A percentile compares a stretch with the other conserved stretches of the same genome.
These are phyloP conservation scores for Helogale parvula DNA, from an alignment of 2,113 vertebrate genomes.

Conservation along the genomic window DNA sequence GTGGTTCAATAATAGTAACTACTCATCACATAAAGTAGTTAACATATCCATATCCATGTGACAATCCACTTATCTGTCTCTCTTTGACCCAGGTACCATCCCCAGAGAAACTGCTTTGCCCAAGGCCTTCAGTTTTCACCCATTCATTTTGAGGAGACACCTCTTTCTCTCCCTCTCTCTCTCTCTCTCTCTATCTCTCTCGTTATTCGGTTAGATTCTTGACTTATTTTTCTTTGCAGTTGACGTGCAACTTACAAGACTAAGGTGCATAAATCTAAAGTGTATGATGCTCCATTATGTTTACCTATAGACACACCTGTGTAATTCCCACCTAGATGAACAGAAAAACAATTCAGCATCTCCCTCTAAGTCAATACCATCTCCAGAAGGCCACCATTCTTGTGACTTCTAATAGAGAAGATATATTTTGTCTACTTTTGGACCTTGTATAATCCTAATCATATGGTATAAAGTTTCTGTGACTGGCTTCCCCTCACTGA, in stretches of 20 bases:
- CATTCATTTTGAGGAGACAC: not conserved
- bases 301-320: not conserved
- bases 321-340: not conserved
- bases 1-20: not conserved
- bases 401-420: not conserved
- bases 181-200: too few species aligned
- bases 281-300: not conserved
- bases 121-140: not conserved
- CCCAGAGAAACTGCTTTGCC: not conserved
- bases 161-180: not conserved
- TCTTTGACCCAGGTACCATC: not conserved
- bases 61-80: not conserved
- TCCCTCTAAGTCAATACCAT: not conserved
- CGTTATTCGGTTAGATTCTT: not conserved
- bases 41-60: not conserved
- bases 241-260: not conserved
- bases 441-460: not conserved
- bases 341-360: not conserved
- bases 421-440: not conserved
- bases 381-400: not conserved
- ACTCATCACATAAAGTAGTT: not conserved
- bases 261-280: not conserved
- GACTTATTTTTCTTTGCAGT: not conserved
- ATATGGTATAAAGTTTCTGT: not conserved
- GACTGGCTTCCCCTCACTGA: not conserved